Percentiles rank a stretch among this genome's conserved stretches.
These are phyloP conservation scores for Synergus laeviventris DNA, from an alignment of 2,888 invertebrate species.

Conservation along the genomic window DNA sequence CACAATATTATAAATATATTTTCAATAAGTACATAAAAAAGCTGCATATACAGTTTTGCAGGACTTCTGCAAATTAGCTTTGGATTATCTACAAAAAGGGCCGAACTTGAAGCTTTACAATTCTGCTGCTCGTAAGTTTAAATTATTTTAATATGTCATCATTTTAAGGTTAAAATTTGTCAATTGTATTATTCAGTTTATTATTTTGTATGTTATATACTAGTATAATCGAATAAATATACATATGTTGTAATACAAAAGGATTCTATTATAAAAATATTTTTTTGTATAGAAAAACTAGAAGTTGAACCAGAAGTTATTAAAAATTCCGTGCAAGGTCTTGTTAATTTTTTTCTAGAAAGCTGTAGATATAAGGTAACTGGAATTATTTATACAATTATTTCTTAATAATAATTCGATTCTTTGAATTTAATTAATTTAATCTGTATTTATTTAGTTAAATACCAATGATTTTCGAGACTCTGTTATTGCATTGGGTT, in stretches of 20 bases:
- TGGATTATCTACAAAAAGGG: constrained; percentile 83
- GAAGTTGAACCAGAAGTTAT: constrained; percentile 78
- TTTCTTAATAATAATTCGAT: neutral
- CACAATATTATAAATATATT: constrained; percentile 37
- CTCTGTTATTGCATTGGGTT: constrained; percentile 78
- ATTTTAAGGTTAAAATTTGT: neutral
- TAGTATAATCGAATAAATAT: too few species aligned
- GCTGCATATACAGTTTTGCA: constrained; percentile 78
- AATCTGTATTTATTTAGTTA: constrained; percentile 67
- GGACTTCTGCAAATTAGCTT: constrained; percentile 84
- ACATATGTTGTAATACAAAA: neutral
- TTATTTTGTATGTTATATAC: too few species aligned
- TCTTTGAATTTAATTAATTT: neutral
- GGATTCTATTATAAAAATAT: neutral
- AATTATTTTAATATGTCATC: too few species aligned
- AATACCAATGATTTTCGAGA: constrained; percentile 77
- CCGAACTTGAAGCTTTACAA: constrained; percentile 81
- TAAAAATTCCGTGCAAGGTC: constrained; percentile 83
- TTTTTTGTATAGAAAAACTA: constrained; percentile 78
- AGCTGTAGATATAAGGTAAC: constrained; percentile 84
- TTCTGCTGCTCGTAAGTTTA: constrained; percentile 80
- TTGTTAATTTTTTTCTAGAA: constrained; percentile 85
- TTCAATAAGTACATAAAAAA: constrained; percentile 29
- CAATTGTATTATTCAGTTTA: neutral
- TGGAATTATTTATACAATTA: constrained; percentile 44